These are phyloP conservation scores for Gorsachius magnificus DNA, from an alignment of 2,797 vertebrate genomes.

Conservation along the genomic window DNA sequence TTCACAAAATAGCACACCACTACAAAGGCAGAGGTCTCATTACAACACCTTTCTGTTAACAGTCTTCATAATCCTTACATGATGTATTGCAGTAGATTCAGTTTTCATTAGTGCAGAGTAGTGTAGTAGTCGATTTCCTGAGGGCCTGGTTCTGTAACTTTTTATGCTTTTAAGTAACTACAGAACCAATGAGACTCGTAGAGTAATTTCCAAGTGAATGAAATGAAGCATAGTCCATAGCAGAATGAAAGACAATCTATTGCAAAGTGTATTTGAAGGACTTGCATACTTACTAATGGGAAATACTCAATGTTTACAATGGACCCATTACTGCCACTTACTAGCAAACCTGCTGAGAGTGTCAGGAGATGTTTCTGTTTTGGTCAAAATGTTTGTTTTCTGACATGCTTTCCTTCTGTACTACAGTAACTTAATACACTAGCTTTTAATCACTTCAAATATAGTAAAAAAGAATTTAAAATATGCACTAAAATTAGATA, in stretches of 20 bases:
- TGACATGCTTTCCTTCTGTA: background rate
- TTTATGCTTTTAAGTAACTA: background rate
- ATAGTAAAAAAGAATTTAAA: background rate
- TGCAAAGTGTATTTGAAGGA: background rate
- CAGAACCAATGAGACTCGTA: background rate
- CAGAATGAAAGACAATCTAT: background rate
- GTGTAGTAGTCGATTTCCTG: rapidly evolving
- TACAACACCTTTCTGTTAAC: background rate
- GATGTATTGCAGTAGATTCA: rapidly evolving
- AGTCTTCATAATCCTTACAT: rapidly evolving
- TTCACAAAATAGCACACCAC: rapidly evolving
- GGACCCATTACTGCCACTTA: background rate
- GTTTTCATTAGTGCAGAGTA: background rate
- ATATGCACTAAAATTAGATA: background rate
- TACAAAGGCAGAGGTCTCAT: rapidly evolving
- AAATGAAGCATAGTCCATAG: rapidly evolving
- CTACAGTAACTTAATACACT: background rate
- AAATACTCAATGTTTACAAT: rapidly evolving
- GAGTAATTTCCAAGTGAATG: background rate
- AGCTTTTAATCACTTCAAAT: background rate
- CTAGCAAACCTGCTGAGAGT: background rate
- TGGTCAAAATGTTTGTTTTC: background rate
- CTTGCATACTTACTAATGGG: rapidly evolving
- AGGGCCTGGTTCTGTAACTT: background rate
- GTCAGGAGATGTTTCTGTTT: too few species aligned